Evolutionary conservation across 2,113 vertebrate species (phyloP).

Genomic region (Parus major): DNA sequence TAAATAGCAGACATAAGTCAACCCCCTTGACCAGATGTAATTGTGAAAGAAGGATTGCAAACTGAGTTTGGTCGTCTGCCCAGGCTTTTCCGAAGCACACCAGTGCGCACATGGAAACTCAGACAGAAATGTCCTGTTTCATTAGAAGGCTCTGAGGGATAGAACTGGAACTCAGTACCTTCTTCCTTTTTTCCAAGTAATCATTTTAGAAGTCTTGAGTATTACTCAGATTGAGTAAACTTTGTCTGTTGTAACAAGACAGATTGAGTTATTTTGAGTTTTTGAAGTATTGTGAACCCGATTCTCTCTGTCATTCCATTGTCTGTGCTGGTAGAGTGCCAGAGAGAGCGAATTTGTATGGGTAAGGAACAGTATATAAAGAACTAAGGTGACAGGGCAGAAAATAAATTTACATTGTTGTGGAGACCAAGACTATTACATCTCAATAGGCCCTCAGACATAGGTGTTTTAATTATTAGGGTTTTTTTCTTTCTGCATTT

Average conservation of each 20-base stretch:
- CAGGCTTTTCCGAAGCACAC: background rate
- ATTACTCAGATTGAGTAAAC: background rate
- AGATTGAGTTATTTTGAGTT: background rate
- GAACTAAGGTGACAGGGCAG: background rate
- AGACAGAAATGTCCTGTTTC: background rate
- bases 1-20: constrained; percentile 54
- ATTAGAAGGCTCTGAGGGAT: background rate
- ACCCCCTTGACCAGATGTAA: background rate
- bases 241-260: background rate
- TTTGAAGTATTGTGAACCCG: background rate
- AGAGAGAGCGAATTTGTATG: background rate
- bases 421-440: background rate
- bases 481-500: background rate
- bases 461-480: background rate
- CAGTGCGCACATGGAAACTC: background rate
- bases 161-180: background rate
- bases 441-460: background rate
- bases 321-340: background rate
- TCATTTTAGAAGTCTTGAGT: background rate
- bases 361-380: background rate
- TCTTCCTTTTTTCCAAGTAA: background rate
- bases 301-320: background rate
- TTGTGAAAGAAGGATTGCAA: background rate
- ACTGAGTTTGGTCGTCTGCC: background rate
- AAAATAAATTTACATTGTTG: background rate